These are phyloP conservation scores for Tyrannus savana DNA, from an alignment of 2,113 vertebrate species.

Conservation along the genomic window DNA sequence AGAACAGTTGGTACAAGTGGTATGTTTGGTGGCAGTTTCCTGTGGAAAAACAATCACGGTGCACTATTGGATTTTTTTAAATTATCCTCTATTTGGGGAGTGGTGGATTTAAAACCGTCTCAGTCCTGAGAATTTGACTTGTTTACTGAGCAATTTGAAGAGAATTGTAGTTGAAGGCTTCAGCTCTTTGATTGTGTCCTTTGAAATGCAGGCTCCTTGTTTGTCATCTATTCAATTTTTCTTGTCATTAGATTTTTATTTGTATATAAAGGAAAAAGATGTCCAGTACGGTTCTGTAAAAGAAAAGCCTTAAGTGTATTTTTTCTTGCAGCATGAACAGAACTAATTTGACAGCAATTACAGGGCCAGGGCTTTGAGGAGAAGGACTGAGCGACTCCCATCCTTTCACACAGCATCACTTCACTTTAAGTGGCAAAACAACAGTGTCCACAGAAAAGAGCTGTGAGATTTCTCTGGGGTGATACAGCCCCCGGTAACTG, in stretches of 20 bases:
- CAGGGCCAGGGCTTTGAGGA: background rate
- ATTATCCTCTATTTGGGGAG: background rate
- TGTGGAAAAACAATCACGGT: background rate
- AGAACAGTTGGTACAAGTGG: background rate
- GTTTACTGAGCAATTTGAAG: background rate
- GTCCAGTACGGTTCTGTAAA: background rate
- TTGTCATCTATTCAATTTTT: background rate
- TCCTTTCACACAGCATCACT: background rate
- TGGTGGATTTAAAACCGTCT: background rate
- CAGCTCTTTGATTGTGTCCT: background rate
- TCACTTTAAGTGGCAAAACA: background rate
- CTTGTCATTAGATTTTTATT: background rate
- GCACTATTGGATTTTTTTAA: background rate
- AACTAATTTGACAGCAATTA: conserved; percentile 30
- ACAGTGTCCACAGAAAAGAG: background rate
- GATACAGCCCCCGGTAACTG: background rate
- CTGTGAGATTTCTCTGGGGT: background rate
- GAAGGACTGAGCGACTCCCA: background rate
- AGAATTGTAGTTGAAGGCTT: background rate
- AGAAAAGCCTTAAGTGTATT: conserved; percentile 4
- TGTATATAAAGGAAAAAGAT: background rate
- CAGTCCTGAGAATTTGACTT: background rate
- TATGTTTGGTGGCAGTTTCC: background rate
- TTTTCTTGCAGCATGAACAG: background rate
- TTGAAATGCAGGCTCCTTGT: conserved; percentile 6